Evolutionary conservation across 2,888 invertebrate genomes (phyloP).

Genomic region (Apocheima hispidaria): DNA sequence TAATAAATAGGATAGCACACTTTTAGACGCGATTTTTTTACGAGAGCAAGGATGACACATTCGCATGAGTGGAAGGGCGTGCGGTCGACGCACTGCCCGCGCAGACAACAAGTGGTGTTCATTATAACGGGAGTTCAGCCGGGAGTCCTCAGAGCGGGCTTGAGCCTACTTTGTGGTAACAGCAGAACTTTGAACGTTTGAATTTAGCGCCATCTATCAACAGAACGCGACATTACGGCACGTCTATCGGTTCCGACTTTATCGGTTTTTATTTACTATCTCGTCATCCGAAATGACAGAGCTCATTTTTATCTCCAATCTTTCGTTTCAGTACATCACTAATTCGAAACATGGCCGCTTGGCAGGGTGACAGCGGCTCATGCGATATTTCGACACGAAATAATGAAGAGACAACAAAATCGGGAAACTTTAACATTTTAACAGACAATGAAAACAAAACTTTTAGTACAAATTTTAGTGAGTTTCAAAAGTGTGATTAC

Average conservation of each 20-base stretch:
- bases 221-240: neutral
- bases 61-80: conserved; percentile 81
- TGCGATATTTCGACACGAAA: conserved; percentile 49
- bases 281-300: conserved; percentile 13
- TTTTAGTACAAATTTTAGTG: conserved; percentile 46
- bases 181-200: conserved; percentile 40
- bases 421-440: conserved; percentile 43
- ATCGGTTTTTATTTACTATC: conserved; percentile 47
- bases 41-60: conserved; percentile 79
- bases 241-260: conserved; percentile 41
- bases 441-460: conserved; percentile 45
- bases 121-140: conserved; percentile 84
- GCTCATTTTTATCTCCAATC: conserved; percentile 11
- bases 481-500: conserved; percentile 48
- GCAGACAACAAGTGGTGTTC: conserved; percentile 81
- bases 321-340: conserved; percentile 29
- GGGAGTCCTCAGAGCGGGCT: conserved; percentile 72
- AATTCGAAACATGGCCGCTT: conserved; percentile 74
- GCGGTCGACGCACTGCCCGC: conserved; percentile 85
- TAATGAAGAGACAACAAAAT: conserved; percentile 33
- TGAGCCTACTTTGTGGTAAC: conserved; percentile 66
- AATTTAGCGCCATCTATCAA: conserved; percentile 70
- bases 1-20: conserved; percentile 62
- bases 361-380: conserved; percentile 67
- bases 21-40: conserved; percentile 74